A percentile compares a stretch with the other conserved stretches of the same genome.
phyloP scores from a whole-genome alignment of 2,113 vertebrate genomes.

The Isichthys henryi region DNA sequence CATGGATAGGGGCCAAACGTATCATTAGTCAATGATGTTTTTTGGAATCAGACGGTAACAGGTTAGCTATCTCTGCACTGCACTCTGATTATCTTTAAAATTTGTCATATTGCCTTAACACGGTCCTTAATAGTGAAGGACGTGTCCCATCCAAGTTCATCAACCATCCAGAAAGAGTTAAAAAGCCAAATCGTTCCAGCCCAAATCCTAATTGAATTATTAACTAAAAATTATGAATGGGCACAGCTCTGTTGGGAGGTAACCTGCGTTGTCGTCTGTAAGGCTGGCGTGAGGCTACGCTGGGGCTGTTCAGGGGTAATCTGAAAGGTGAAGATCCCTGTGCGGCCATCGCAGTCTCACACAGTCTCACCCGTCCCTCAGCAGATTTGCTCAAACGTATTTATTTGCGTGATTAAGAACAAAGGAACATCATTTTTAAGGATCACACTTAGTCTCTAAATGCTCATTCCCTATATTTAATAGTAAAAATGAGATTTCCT shows the following conservation, averaged over 20 bases:
- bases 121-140: neutral
- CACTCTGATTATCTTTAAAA: neutral
- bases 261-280: neutral
- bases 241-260: neutral
- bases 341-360: neutral
- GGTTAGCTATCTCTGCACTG: neutral
- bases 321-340: neutral
- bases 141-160: neutral
- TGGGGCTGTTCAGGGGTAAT: neutral
- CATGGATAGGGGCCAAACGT: neutral
- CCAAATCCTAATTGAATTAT: neutral
- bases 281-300: neutral
- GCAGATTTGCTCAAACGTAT: neutral
- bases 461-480: neutral
- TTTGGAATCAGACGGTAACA: neutral
- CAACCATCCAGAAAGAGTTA: neutral
- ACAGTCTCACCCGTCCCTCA: neutral
- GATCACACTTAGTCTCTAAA: neutral
- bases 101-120: neutral
- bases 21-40: neutral
- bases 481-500: no score
- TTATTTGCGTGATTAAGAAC: neutral
- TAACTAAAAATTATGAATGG: neutral
- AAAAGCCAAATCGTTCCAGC: neutral
- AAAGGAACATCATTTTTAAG: neutral